Percentiles rank a stretch among this genome's conserved stretches.
Conservation (phyloP, 2,797 vertebrate species). For the Threskiornis aethiopicus region DNA sequence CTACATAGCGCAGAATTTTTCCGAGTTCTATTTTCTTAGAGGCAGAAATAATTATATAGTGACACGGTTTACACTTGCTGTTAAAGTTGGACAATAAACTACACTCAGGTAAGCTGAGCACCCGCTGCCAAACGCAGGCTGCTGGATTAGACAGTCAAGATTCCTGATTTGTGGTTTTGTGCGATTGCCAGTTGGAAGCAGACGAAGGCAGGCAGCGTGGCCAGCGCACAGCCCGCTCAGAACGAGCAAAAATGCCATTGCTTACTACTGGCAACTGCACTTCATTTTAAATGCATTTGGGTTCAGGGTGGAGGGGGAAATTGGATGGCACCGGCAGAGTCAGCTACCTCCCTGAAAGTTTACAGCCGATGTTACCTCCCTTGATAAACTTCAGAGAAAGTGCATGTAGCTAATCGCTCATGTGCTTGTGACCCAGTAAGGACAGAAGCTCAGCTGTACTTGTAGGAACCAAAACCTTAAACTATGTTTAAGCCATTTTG, state of each 20-base stretch:
- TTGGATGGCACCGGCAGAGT: not conserved
- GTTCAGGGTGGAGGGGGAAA: not conserved
- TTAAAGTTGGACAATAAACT: not conserved
- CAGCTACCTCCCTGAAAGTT: not conserved
- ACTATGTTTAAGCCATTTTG: not conserved
- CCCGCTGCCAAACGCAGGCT: not conserved
- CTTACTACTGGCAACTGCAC: not conserved
- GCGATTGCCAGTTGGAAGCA: not conserved
- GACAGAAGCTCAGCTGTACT: not conserved
- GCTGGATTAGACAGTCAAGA: not conserved
- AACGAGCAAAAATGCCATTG: not conserved
- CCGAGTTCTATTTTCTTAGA: not conserved
- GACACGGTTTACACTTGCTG: not conserved
- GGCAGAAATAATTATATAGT: not conserved
- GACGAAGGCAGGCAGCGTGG: rapidly evolving
- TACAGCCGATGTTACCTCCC: not conserved
- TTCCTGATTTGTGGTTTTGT: not conserved
- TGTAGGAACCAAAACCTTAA: not conserved
- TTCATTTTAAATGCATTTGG: not conserved
- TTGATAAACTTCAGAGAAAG: not conserved
- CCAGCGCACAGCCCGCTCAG: not conserved
- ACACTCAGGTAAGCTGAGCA: not conserved
- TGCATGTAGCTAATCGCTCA: not conserved
- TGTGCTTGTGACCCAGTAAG: not conserved
- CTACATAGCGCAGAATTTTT: not conserved